Percentiles rank a stretch among this genome's conserved stretches.
Conservation (phyloP, 2,797 vertebrate genomes). For the Alauda arvensis region DNA sequence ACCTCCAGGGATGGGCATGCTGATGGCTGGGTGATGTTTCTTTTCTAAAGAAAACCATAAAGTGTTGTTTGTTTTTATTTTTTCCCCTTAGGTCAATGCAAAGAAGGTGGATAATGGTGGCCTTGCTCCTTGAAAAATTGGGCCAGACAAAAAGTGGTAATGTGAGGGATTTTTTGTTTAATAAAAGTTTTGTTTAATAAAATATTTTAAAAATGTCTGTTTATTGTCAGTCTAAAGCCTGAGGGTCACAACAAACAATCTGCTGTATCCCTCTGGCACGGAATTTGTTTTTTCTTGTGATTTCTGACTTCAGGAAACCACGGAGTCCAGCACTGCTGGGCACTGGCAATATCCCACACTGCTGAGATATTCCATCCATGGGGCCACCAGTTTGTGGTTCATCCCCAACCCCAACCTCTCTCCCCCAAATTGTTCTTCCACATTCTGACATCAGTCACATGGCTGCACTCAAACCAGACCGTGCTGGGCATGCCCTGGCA, state of each 20-base stretch:
- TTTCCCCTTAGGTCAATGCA: too few relatives aligned
- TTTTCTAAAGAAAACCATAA: not conserved
- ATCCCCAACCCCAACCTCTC: not conserved
- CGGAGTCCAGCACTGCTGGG: not conserved
- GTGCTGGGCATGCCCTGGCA: not conserved
- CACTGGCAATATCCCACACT: not conserved
- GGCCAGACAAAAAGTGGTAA: accelerated
- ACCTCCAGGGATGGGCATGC: not conserved
- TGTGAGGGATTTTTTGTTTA: not conserved
- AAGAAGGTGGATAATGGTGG: not conserved
- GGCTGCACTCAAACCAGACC: not conserved
- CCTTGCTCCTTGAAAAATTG: not conserved
- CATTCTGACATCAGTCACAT: not conserved
- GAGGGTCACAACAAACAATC: not conserved
- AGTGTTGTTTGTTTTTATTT: too few relatives aligned
- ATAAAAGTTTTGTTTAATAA: not conserved
- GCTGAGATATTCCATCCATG: not conserved
- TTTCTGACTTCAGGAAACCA: not conserved
- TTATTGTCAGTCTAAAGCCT: not conserved
- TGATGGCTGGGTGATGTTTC: not conserved
- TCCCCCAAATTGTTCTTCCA: not conserved
- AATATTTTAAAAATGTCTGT: accelerated
- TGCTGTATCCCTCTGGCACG: not conserved
- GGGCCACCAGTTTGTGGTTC: not conserved
- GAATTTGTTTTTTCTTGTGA: not conserved